Evolutionary conservation across 1,140 invertebrate species (phyloP).

Genomic region (Lamellibrachia luymesi): DNA sequence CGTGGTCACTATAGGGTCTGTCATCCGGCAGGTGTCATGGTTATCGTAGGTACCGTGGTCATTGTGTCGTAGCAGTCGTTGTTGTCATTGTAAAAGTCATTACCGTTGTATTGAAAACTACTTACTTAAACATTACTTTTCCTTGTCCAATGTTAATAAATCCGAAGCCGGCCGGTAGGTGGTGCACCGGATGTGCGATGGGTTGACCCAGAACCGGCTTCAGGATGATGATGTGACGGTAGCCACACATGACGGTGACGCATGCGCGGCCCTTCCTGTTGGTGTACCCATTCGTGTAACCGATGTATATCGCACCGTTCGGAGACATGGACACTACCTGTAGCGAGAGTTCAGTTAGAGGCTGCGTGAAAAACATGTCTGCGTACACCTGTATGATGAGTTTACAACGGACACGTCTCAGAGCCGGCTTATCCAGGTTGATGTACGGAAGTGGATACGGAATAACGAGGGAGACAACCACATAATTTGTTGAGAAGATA

Average conservation of each 20-base stretch:
- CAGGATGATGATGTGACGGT: not conserved
- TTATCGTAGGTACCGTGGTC: too few relatives aligned
- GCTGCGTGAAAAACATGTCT: not conserved
- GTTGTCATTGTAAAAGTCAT: too few relatives aligned
- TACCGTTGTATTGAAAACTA: not conserved
- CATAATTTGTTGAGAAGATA: not conserved
- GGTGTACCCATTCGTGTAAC: not conserved
- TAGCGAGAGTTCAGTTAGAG: not conserved
- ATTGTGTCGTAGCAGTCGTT: too few relatives aligned
- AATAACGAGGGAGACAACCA: not conserved
- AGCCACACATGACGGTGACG: not conserved
- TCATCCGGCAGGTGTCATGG: too few relatives aligned
- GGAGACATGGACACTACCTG: not conserved
- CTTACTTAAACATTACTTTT: not conserved
- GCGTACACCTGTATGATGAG: not conserved
- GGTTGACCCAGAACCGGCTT: not conserved
- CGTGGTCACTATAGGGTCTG: too few relatives aligned
- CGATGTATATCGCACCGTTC: not conserved
- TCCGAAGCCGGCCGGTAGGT: not conserved
- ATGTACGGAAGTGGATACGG: not conserved
- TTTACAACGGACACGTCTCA: not conserved
- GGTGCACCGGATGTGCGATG: not conserved
- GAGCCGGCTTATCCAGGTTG: not conserved
- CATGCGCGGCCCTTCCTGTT: not conserved
- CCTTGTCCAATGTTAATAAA: not conserved